Evolutionary conservation across 1,140 invertebrate species (phyloP).

Genomic region (Drosophila tani): DNA sequence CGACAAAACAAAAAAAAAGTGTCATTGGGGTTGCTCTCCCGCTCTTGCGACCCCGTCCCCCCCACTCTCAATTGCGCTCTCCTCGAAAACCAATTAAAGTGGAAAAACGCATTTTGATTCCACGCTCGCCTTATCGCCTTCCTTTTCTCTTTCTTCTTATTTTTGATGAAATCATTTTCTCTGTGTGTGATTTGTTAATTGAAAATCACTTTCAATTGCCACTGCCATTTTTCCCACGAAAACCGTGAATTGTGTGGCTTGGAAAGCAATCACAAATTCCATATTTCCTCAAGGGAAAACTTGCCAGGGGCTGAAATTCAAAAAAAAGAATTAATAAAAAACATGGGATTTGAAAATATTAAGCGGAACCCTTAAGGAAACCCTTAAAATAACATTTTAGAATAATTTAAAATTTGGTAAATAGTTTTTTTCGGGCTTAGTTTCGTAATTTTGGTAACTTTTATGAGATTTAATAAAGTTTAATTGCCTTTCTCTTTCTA

Average conservation of each 20-base stretch:
- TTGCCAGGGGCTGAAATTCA: no score
- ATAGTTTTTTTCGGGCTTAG: no score
- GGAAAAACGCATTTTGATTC: constrained; percentile 64
- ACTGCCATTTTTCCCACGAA: constrained; percentile 17
- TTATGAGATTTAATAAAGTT: no score
- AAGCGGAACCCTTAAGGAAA: no score
- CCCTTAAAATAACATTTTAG: no score
- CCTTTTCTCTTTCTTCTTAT: neutral
- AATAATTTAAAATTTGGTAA: no score
- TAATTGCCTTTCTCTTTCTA: no score
- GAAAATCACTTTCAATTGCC: constrained; percentile 51
- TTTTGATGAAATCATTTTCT: constrained; percentile 54
- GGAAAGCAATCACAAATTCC: neutral
- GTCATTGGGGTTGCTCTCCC: constrained; percentile 51
- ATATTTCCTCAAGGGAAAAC: neutral
- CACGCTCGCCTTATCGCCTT: constrained; percentile 50
- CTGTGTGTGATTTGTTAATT: constrained; percentile 60
- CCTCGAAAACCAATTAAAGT: constrained; percentile 56
- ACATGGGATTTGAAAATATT: no score
- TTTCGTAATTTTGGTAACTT: no score
- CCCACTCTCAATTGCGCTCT: neutral
- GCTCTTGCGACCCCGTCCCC: neutral
- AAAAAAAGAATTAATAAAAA: neutral
- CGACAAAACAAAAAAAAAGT: constrained; percentile 27
- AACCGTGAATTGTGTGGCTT: neutral